phyloP scores from a whole-genome alignment of 2,113 vertebrate genomes.

The Pachyramphus minor region DNA sequence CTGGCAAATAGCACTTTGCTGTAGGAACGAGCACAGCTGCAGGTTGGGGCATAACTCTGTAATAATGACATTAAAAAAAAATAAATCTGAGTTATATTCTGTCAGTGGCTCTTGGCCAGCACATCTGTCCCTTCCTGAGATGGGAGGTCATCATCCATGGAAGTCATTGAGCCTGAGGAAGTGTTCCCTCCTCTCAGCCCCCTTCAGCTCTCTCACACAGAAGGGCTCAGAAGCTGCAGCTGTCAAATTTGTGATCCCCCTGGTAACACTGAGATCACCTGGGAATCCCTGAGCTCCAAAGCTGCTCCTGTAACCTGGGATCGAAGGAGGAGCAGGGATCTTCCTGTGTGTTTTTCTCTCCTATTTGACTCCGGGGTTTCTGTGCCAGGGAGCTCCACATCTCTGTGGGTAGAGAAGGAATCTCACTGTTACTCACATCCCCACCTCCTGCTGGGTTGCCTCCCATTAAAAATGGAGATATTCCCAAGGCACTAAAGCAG shows the following conservation, averaged over 20 bases:
- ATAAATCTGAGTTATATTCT: background rate
- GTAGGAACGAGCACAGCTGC: background rate
- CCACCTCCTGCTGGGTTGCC: background rate
- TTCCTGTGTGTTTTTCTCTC: background rate
- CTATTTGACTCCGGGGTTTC: background rate
- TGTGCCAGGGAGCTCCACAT: fast-evolving
- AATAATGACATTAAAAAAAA: background rate
- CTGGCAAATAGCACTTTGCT: background rate
- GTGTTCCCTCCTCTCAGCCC: background rate
- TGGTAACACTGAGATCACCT: background rate
- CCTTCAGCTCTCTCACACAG: background rate
- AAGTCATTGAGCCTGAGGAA: background rate
- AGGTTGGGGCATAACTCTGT: background rate
- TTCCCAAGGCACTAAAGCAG: background rate
- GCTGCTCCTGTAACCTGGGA: background rate
- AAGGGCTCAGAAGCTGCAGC: background rate
- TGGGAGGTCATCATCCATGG: background rate
- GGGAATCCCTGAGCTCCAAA: background rate
- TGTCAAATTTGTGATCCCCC: background rate
- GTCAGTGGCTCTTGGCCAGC: background rate
- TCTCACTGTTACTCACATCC: background rate
- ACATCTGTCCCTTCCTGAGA: background rate
- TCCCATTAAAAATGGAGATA: background rate
- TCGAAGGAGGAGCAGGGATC: background rate
- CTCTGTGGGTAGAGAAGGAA: background rate